Base-by-base conservation (phyloP, 2,888 invertebrate species). In the Drosophila suboccidentalis region DNA sequence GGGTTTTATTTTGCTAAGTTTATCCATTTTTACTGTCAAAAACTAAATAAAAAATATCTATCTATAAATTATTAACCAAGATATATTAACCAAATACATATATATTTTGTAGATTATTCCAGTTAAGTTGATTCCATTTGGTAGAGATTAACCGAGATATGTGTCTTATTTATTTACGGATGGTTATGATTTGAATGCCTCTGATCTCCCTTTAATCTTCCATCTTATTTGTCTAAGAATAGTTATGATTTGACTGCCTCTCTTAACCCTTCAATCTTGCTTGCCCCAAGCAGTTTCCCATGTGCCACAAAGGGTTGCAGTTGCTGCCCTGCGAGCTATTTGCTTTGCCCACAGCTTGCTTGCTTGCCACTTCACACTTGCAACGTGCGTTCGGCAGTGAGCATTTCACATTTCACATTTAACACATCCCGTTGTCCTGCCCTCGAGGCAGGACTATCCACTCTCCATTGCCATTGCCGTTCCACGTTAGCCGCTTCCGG, bases 401-500 rank as follows among this genome's bases (percentile, higher is more conserved):
- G 36, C 36, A 53, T 44, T 72, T 61, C 71, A 29, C 75, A 61
- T 79, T 60, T 77, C 71, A 55, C 80, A 77, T 74, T 80, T 88
- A 70, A 80, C 88, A 82, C 83, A 72, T 86, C 64, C 80, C 57
- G 59, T 60, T 85, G 61, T 64, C 66, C 86, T 80, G 80, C 62
- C 70, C 83, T 58, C 63, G 13, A 50, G 82, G 64, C 64, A 57
- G 47, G 67, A 67, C 19, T 13, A 58, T 36, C n/a, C 4, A 22
- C 32, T 13, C 32, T 34, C 43, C n/a, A 19, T 0, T 36, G 13
- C 13, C 13, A 36, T 13, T 36, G 9, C 64, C 75, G 53, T 29
- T 50, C 63, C 72, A 71, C 83, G 83, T 88, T 88, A 76, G 89
- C 70, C 81, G 84, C 71, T 84, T 84, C 84, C 89, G 75, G 72